These are phyloP conservation scores for Coelopa frigida DNA, from an alignment of 1,140 invertebrate species.

Conservation along the genomic window DNA sequence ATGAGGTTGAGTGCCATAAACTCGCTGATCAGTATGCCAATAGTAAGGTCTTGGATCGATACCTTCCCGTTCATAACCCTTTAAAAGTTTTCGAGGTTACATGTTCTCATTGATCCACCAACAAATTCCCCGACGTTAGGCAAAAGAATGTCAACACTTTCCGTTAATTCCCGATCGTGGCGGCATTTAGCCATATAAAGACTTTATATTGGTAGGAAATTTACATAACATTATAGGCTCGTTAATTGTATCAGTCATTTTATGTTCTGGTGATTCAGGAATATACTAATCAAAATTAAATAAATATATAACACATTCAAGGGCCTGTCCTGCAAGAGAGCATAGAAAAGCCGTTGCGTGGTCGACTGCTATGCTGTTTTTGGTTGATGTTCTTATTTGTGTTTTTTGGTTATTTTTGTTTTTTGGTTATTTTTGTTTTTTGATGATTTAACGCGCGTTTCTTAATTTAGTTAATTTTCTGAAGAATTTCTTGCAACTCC, in stretches of 20 bases:
- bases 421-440: too few relatives aligned
- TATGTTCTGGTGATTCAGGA: slow-evolving; percentile 96
- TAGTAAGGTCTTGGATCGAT: slow-evolving; percentile 95
- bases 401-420: too few relatives aligned
- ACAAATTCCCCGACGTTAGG: slow-evolving; percentile 98
- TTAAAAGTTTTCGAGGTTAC: slow-evolving; percentile 76
- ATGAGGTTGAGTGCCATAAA: slow-evolving; percentile 92
- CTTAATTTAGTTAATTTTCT: too few relatives aligned
- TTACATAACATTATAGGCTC: slow-evolving; percentile 91
- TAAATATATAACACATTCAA: too few relatives aligned
- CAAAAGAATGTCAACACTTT: slow-evolving; percentile 94
- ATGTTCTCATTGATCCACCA: slow-evolving; percentile 99
- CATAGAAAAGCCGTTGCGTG: too few relatives aligned
- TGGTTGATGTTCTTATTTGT: too few relatives aligned
- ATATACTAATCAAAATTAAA: too few relatives aligned
- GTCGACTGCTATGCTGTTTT: too few relatives aligned
- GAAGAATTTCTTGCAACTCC: too few relatives aligned
- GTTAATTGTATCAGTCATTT: slow-evolving; percentile 97
- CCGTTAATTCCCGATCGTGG: slow-evolving; percentile 81
- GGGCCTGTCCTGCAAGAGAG: too few relatives aligned
- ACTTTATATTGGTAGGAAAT: slow-evolving; percentile 94
- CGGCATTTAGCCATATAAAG: slow-evolving; percentile 93
- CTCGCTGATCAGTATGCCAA: slow-evolving; percentile 99
- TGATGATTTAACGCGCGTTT: too few relatives aligned
- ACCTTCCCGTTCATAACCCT: slow-evolving; percentile 77